Evolutionary conservation across 2,113 vertebrate genomes (phyloP).

Genomic region (Dryoscopus gambensis): DNA sequence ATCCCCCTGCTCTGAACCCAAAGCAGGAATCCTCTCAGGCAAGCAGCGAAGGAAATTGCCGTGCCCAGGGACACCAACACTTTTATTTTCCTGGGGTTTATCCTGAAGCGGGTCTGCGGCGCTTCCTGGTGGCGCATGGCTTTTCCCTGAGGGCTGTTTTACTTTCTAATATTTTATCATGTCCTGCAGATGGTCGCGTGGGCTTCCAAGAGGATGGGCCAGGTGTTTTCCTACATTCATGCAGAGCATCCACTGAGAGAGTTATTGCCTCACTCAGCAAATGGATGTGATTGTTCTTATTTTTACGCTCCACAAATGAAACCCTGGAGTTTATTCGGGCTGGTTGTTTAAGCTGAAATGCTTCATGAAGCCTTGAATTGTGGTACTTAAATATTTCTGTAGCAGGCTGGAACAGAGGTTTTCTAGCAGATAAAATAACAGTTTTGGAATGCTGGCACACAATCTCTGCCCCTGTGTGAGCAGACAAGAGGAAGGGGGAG

Average conservation of each 20-base stretch:
- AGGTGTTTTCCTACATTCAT: neutral
- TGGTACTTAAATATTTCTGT: neutral
- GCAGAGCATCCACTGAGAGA: neutral
- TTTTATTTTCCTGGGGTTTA: neutral
- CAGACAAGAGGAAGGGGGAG: neutral
- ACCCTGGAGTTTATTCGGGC: neutral
- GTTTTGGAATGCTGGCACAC: fast-evolving
- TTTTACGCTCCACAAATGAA: neutral
- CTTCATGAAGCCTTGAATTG: neutral
- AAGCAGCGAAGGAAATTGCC: neutral
- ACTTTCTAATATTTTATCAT: neutral
- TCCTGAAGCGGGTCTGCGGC: neutral
- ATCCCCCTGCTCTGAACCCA: neutral
- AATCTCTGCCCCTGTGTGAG: neutral
- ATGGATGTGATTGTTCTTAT: neutral
- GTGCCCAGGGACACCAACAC: fast-evolving
- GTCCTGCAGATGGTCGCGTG: neutral
- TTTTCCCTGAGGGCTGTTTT: neutral
- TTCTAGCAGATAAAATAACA: neutral
- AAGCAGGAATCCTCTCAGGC: neutral
- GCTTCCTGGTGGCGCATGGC: neutral
- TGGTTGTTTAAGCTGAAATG: neutral
- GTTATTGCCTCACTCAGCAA: neutral
- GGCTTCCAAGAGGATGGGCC: neutral
- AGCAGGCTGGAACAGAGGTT: neutral